Evolutionary conservation across 2,797 vertebrate genomes (phyloP).

Genomic region (Manis javanica): DNA sequence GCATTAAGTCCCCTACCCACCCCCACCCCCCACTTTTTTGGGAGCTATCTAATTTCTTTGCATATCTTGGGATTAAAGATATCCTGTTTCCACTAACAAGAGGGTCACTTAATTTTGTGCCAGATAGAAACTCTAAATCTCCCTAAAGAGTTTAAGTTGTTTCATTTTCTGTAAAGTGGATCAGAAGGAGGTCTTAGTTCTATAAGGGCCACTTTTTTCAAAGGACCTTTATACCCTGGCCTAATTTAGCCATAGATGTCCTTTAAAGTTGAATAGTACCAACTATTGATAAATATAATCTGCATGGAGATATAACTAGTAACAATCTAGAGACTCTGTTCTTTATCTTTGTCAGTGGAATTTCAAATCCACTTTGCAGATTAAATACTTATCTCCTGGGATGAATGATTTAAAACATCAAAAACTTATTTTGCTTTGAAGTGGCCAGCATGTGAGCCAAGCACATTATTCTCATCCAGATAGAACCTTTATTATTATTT

Average conservation of each 20-base stretch:
- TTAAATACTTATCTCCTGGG: conserved; percentile 61
- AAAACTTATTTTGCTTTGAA: conserved; percentile 68
- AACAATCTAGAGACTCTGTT: neutral
- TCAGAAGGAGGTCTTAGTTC: conserved; percentile 17
- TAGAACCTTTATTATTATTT: neutral
- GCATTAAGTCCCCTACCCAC: neutral
- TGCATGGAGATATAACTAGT: conserved; percentile 20
- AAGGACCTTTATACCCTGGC: conserved; percentile 41
- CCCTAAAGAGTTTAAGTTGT: conserved; percentile 51
- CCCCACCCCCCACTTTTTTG: neutral
- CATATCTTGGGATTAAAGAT: conserved; percentile 6
- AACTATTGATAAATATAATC: conserved; percentile 62
- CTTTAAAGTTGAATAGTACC: conserved; percentile 51
- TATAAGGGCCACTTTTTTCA: conserved; percentile 48
- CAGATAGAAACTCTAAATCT: conserved; percentile 62
- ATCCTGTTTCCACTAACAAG: conserved; percentile 55
- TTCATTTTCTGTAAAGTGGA: conserved; percentile 14
- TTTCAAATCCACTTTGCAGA: conserved; percentile 63
- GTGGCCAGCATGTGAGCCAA: neutral
- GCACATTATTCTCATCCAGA: neutral
- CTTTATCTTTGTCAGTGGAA: conserved; percentile 44
- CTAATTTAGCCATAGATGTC: neutral
- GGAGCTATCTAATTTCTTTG: conserved; percentile 54
- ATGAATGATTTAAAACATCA: conserved; percentile 60
- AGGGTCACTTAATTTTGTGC: conserved; percentile 41